A percentile compares a stretch with the other conserved stretches of the same genome.
phyloP scores from a whole-genome alignment of 2,888 invertebrate genomes.

The Punctoribates punctum region DNA sequence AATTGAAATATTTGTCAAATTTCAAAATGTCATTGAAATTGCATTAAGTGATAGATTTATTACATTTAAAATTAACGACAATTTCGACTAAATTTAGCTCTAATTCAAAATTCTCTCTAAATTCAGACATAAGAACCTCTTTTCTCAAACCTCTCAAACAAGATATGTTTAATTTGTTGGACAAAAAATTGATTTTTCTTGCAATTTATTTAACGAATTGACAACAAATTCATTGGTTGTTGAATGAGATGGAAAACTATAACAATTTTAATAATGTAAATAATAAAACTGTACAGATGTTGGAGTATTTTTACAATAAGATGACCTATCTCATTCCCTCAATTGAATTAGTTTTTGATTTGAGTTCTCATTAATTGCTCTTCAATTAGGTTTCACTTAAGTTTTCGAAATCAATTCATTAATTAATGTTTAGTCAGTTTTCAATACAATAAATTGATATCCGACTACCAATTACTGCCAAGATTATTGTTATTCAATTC shows the following conservation, averaged over 20 bases:
- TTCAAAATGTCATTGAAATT: constrained; percentile 4
- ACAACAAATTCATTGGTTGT: neutral
- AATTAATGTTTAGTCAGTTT: neutral
- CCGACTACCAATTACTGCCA: neutral
- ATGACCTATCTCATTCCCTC: constrained; percentile 4
- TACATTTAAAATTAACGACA: neutral
- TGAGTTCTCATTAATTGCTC: too few species aligned
- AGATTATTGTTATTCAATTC: neutral
- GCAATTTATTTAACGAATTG: neutral
- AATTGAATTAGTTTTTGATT: neutral
- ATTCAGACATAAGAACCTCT: too few species aligned
- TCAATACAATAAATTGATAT: neutral
- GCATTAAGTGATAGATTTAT: constrained; percentile 6
- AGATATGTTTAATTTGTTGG: too few species aligned
- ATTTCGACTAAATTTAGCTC: neutral
- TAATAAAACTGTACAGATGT: constrained; percentile 22
- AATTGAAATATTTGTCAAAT: constrained; percentile 7
- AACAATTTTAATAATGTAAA: constrained; percentile 23
- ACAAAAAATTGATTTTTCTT: neutral
- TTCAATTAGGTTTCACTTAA: too few species aligned
- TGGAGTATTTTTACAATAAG: constrained; percentile 28
- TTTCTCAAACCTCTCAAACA: too few species aligned
- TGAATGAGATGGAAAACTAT: constrained; percentile 19
- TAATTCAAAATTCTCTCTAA: neutral
- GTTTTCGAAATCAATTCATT: neutral